Evolutionary conservation across 2,797 vertebrate genomes (phyloP), one percentile per base, ranked within the genome.

Genomic region (Chelonia mydas): DNA sequence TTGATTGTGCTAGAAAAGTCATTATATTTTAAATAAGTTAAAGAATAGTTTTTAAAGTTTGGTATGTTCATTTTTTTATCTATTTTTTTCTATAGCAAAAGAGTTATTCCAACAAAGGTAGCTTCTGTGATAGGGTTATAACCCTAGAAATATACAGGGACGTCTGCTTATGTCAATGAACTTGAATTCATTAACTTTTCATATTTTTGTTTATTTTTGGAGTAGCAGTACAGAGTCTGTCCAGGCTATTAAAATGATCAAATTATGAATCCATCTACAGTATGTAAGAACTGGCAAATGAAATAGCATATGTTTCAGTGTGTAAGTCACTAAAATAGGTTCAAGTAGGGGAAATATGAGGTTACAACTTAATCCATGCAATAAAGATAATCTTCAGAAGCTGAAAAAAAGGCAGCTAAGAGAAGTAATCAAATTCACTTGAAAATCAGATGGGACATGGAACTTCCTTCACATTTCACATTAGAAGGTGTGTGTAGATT

Each of bases 141-240:
- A 74, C 92, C 28, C 51, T 82, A 86, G 41, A 93, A 86, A 53
- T 90, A 47, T 53, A 54, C 21, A 84, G 85, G 81, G 37, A 9
- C 55, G 33, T 96, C 83, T 87, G 7, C 83, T 81, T 93, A 12
- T 94, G 76, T 94, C 92, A 65, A 92, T 96, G 86, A 96, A 83
- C 5, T 94, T 95, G 37, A 4, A n/a, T 84, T 96, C 78, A 90
- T 97, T 97, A 95, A 72, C 41, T 92, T 92, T 79, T 76, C 53
- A 94, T n/a, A 49, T 93, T 93, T 95, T 95, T 77, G 55, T 76
- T 79, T 95, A 87, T 84, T 61, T 96, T 92, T 94, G 86, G 95
- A 92, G 72, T 87, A 92, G 87, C 68, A 94, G 93, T 77, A 91
- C 92, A 25, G 91, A 91, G 59, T 81, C 91, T 51, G 6, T 91